phyloP scores from a whole-genome alignment of 2,113 vertebrate genomes.

The Cinclus mexicanus region DNA sequence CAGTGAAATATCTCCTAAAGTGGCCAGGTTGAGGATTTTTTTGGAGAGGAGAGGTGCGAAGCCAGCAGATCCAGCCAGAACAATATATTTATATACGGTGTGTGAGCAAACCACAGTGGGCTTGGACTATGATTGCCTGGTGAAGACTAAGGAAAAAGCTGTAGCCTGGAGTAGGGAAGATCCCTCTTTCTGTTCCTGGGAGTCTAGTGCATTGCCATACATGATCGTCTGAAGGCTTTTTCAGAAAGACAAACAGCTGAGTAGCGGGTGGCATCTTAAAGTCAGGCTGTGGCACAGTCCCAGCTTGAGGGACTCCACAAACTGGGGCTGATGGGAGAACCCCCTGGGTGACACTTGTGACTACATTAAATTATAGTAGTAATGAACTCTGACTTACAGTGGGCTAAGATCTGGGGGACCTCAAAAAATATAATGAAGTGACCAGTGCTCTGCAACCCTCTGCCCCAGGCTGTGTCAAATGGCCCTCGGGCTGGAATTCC shows the following conservation, averaged over 20 bases:
- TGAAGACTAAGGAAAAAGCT: not conserved
- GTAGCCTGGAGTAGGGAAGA: not conserved
- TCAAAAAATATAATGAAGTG: not conserved
- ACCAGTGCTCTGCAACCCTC: not conserved
- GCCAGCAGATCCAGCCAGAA: not conserved
- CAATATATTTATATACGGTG: not conserved
- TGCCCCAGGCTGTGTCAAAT: not conserved
- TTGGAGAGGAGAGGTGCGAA: not conserved
- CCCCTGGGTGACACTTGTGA: accelerated
- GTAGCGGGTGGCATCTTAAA: not conserved
- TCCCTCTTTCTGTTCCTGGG: not conserved
- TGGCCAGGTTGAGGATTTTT: not conserved
- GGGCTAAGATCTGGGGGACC: not conserved
- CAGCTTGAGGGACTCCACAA: not conserved
- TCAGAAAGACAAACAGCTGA: not conserved
- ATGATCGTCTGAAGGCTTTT: not conserved
- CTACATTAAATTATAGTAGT: not conserved
- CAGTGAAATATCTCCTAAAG: not conserved
- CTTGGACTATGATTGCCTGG: not conserved
- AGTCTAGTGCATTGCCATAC: not conserved
- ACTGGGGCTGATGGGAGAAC: accelerated
- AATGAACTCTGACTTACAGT: not conserved
- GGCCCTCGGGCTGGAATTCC: not conserved
- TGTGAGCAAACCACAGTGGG: not conserved
- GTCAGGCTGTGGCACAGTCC: not conserved